Conservation (phyloP, 2,797 vertebrate genomes). For the Scolopax rusticola region DNA sequence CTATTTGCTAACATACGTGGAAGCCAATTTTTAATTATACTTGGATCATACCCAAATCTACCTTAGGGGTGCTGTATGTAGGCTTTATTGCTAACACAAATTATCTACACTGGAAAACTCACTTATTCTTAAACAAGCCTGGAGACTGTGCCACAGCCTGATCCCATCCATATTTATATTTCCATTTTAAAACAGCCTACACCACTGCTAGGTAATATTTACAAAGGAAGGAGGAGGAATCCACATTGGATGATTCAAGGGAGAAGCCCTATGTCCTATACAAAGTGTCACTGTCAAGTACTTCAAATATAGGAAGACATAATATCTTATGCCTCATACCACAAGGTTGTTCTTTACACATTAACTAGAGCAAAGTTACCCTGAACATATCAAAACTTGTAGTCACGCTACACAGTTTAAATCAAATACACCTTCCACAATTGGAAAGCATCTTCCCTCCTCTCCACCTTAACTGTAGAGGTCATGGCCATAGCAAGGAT, state of each 20-base stretch:
- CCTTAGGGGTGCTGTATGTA: not conserved
- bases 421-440: not conserved
- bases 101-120: not conserved
- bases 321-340: not conserved
- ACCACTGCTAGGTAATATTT: not conserved
- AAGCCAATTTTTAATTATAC: conserved; percentile 45
- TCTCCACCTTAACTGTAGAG: not conserved
- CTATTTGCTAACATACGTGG: not conserved
- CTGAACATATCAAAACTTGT: not conserved
- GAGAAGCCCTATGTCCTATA: not conserved
- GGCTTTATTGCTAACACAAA: not conserved
- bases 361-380: not conserved
- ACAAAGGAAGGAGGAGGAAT: not conserved
- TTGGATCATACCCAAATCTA: not conserved
- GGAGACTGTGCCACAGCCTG: not conserved
- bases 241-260: not conserved
- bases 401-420: not conserved
- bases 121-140: not conserved
- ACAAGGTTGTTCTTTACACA: not conserved
- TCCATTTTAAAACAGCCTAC: not conserved
- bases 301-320: not conserved
- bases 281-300: not conserved
- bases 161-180: not conserved
- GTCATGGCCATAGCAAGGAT: not conserved
- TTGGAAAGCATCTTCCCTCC: not conserved